phyloP scores from a whole-genome alignment of 2,113 vertebrate species.

The Thryonomys swinderianus region DNA sequence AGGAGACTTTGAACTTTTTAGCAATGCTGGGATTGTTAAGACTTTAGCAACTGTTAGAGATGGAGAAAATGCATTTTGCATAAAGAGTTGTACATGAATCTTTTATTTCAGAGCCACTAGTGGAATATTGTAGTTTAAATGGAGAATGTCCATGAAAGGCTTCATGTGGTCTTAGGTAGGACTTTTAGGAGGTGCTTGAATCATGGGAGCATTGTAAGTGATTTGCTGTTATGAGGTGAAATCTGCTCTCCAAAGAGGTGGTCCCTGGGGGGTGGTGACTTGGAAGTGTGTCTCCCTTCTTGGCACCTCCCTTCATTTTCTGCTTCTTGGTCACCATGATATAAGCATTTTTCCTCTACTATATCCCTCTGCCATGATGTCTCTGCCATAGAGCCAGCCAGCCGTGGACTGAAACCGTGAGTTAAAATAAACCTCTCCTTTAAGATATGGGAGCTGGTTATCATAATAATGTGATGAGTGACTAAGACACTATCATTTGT shows the following conservation, averaged over 20 bases:
- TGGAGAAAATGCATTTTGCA: neutral
- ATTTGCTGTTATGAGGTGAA: neutral
- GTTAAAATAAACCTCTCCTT: neutral
- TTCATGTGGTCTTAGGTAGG: neutral
- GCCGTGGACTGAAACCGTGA: neutral
- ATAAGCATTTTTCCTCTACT: neutral
- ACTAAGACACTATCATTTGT: neutral
- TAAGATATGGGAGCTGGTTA: neutral
- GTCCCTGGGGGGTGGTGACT: neutral
- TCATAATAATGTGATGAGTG: neutral
- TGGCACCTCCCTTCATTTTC: neutral
- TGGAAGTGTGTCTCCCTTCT: neutral
- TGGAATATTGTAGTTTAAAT: neutral
- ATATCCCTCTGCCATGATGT: neutral
- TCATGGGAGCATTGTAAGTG: neutral
- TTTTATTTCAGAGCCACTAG: neutral
- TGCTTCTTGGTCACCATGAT: neutral
- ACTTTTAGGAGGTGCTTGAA: neutral
- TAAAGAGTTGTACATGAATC: neutral
- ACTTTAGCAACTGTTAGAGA: neutral
- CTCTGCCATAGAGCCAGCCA: neutral
- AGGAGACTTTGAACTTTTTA: neutral
- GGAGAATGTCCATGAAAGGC: neutral
- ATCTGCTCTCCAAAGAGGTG: neutral
- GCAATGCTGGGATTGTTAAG: too few relatives aligned